Base-by-base conservation (phyloP, 1,140 invertebrate genomes). In the Drosophila neocordata region DNA sequence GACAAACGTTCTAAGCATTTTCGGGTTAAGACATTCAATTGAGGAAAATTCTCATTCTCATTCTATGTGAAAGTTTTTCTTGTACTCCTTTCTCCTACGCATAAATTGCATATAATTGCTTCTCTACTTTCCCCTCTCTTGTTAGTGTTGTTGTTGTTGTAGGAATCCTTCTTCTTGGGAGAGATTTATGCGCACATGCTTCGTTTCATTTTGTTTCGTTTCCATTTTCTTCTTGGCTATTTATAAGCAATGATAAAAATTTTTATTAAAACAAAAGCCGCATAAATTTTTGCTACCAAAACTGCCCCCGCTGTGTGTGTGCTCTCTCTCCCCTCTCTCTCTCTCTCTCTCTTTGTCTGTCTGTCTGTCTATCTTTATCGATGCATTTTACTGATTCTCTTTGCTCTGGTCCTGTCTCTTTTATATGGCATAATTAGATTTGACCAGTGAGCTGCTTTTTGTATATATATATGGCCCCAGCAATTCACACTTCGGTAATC, bases 51-150 rank as follows among this genome's bases (percentile, higher is more conserved):
- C 72, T 73, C 53, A 20, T 48, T 20, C 18, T 11, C 13, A 8
- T n/a, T n/a, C n/a, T n/a, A n/a, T 48, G 15, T 87, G 68, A 65
- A 77, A 81, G 55, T 69, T 48, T 38, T 64, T 20, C 27, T 31
- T 31, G 4, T 31, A 6, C 27, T 31, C 6, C 24, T 22, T 20
- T 41, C 35, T 48, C 79, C 77, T 59, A 57, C 79, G 81, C 82
- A 85, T 85, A 85, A 85, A 85, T 85, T 85, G 82, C 82, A 85
- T 85, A 87, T 85, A 85, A 85, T 85, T 85, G 82, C 78, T 85
- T 75, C 58, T 7, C 27, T 18, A 9, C 9, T 48, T 15, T 48
- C 41, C 1, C 18, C 41, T 48, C 41, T 48, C 11, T 38, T 3
- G n/a, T n/a, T n/a, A n/a, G n/a, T 6, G 5, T 44, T 0, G 41